Evolutionary conservation across 2,888 invertebrate genomes (phyloP).

Genomic region (Patella ulyssiponensis): DNA sequence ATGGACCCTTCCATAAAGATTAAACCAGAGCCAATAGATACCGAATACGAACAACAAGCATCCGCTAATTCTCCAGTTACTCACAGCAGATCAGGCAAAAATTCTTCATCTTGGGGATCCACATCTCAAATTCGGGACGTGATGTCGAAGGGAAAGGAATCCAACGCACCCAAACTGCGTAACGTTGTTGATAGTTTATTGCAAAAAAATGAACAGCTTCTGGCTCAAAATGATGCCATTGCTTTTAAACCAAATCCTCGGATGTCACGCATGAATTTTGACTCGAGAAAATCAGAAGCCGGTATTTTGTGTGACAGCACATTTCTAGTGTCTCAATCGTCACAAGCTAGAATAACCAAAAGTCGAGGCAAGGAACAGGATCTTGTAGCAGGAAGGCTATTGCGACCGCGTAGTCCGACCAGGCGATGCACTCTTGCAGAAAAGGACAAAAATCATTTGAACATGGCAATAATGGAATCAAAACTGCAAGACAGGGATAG

Average conservation of each 20-base stretch:
- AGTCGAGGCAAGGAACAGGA: conserved; percentile 8
- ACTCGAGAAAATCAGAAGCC: conserved; percentile 18
- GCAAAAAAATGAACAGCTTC: conserved; percentile 48
- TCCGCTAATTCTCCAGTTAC: not conserved
- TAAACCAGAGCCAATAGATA: conserved; percentile 36
- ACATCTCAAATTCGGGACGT: not conserved
- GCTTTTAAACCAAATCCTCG: conserved; percentile 44
- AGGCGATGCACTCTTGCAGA: conserved; percentile 42
- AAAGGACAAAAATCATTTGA: conserved; percentile 42
- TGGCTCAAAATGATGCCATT: conserved; percentile 50
- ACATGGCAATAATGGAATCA: conserved; percentile 50
- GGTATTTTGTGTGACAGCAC: conserved; percentile 15
- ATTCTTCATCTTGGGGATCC: not conserved
- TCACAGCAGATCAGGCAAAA: conserved; percentile 6
- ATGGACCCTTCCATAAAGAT: conserved; percentile 23
- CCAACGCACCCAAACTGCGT: conserved; percentile 11
- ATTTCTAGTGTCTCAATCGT: conserved; percentile 18
- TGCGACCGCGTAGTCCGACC: conserved; percentile 49
- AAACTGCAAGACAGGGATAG: conserved; percentile 41
- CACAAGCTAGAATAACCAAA: conserved; percentile 21
- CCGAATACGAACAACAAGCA: conserved; percentile 32
- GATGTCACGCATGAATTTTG: conserved; percentile 24
- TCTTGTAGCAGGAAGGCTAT: conserved; percentile 29
- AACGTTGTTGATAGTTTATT: conserved; percentile 52
- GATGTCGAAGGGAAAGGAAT: not conserved